Conservation (phyloP, 37 sponge, comb jelly and placozoan species). For the Oopsacas minuta region DNA sequence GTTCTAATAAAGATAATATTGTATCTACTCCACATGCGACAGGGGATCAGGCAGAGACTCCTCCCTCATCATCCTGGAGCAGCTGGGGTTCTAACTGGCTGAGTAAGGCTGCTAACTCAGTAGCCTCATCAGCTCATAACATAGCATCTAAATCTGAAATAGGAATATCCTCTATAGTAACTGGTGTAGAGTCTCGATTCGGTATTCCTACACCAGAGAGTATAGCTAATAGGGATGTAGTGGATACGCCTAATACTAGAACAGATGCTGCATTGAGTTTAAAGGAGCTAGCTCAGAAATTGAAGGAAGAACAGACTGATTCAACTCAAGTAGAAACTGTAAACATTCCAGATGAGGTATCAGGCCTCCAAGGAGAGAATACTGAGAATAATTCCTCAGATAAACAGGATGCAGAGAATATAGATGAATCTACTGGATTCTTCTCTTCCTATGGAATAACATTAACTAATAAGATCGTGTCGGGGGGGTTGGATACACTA, state of each 20-base stretch:
- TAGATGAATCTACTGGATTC: background rate
- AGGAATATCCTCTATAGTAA: background rate
- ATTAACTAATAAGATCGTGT: conserved; percentile 24
- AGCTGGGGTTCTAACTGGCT: conserved; percentile 6
- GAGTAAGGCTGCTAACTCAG: background rate
- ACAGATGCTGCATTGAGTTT: background rate
- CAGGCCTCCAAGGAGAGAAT: background rate
- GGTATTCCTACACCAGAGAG: background rate
- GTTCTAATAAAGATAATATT: no score
- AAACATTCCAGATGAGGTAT: background rate
- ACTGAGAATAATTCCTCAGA: background rate
- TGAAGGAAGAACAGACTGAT: background rate
- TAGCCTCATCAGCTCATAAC: background rate
- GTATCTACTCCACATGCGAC: no score
- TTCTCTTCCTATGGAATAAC: background rate
- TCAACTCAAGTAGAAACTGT: background rate
- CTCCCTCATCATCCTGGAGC: background rate
- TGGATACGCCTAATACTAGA: background rate
- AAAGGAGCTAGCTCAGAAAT: background rate
- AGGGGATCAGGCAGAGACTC: no score
- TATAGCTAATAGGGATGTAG: background rate
- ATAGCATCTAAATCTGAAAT: background rate
- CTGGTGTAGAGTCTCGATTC: background rate
- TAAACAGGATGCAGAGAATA: background rate
- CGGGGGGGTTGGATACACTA: conserved; percentile 67